Evolutionary conservation across 1,140 invertebrate species (phyloP), one percentile per base, ranked within the genome.

Genomic region (Temnothorax nylanderi): DNA sequence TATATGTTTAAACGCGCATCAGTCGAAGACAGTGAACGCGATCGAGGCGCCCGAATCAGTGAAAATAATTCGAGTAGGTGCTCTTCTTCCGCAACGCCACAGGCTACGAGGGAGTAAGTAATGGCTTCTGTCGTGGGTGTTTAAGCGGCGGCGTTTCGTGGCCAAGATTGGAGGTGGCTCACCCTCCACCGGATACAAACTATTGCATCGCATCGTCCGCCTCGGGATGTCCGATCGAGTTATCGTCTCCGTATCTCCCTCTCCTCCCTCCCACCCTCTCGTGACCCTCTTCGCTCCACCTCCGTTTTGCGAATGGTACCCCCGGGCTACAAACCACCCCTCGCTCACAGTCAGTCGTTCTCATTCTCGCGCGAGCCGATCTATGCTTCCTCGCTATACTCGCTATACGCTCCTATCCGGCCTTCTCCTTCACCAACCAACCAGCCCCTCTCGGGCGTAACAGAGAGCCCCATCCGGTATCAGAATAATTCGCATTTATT

Each of bases 121-220:
- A 93, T 93, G 91, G 92, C 88, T 92, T 92, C 91, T 92, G 92
- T 93, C 93, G 87, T 87, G 91, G 80, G 91, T 92, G 91, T 93
- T 93, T 93, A 93, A 92, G 90, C 87, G 88, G 82, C 80, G 89
- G 65, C 82, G 80, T 80, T 87, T 89, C 82, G 82, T 89, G 90
- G 89, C 90, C 86, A 90, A 93, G 89, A 93, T 92, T 92, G 93
- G 87, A 93, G 91, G 72, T 93, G 91, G 91, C 93, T 92, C 91
- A 91, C 91, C 88, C 92, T 92, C 84, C 86, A 69, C 88, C 72
- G 87, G 87, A 89, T 92, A 92, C 89, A 90, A 93, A 93, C 92
- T 92, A 93, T 93, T 91, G 91, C 91, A 91, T 92, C 90, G 89
- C 87, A 90, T 91, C 91, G 87, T 87, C 87, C 91, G 87, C 90